Percentiles rank a stretch among this genome's conserved stretches.
phyloP scores from a whole-genome alignment of 2,797 vertebrate genomes.

The Pogonophryne albipinna region DNA sequence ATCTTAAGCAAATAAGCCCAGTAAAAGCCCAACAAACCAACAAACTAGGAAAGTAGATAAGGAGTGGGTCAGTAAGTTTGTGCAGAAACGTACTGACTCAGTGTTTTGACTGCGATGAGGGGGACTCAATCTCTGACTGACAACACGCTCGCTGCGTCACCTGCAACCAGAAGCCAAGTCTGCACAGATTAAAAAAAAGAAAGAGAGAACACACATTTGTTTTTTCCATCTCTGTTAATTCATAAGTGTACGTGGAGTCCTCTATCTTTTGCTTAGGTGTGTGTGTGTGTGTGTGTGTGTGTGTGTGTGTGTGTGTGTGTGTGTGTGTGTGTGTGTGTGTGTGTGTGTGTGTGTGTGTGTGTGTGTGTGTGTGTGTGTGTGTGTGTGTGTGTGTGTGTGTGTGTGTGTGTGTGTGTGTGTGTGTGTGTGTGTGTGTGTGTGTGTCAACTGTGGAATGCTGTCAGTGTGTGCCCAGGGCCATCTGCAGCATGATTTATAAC shows the following conservation, averaged over 20 bases:
- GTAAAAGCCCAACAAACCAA: neutral
- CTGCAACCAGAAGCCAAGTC: conserved; percentile 8
- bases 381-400: too few relatives aligned
- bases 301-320: too few relatives aligned
- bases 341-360: conserved; percentile 20
- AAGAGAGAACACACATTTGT: neutral
- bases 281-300: conserved; percentile 36
- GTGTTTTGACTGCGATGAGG: conserved; percentile 47
- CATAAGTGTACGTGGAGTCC: too few relatives aligned
- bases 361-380: conserved; percentile 39
- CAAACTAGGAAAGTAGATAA: neutral
- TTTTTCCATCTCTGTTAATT: conserved; percentile 30
- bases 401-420: conserved; percentile 13
- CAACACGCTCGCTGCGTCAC: conserved; percentile 10
- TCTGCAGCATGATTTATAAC: conserved; percentile 68
- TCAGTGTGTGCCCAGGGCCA: conserved; percentile 57
- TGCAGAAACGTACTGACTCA: conserved; percentile 40
- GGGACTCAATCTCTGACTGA: neutral
- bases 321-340: conserved; percentile 13
- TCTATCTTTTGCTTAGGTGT: neutral
- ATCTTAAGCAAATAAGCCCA: neutral
- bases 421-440: conserved; percentile 20
- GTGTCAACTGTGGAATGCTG: conserved; percentile 71
- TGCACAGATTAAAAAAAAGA: neutral
- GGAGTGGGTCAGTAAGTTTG: neutral